A percentile compares a stretch with the other conserved stretches of the same genome.
Evolutionary conservation across 2,888 invertebrate species (phyloP).

Genomic region (Ptilodon capucinus): DNA sequence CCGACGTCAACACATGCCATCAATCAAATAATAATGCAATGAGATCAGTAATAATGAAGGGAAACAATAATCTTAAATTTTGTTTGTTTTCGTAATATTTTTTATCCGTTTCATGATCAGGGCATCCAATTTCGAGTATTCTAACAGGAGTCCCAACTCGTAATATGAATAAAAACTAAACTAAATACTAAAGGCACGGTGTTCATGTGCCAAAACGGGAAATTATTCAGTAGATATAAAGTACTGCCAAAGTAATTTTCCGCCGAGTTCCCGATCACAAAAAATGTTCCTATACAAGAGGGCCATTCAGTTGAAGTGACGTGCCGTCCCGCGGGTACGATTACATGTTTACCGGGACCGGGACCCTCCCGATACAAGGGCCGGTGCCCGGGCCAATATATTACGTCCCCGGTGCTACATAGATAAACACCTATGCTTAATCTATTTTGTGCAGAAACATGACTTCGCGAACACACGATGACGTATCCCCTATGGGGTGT

Average conservation of each 20-base stretch:
- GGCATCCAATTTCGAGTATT: no score
- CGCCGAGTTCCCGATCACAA: constrained; percentile 18
- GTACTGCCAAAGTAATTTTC: constrained; percentile 24
- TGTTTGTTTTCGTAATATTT: no score
- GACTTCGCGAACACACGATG: constrained; percentile 28
- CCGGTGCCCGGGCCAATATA: constrained; percentile 31
- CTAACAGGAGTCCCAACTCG: no score
- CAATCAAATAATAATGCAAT: background rate
- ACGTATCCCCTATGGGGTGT: constrained; percentile 12
- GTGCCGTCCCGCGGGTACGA: constrained; percentile 36
- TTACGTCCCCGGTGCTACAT: constrained; percentile 20
- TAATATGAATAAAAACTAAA: no score
- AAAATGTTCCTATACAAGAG: constrained; percentile 20
- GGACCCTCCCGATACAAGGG: constrained; percentile 17
- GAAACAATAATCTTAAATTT: background rate
- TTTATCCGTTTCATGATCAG: no score
- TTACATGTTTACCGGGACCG: constrained; percentile 29
- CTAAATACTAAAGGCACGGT: no score
- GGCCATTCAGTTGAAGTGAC: constrained; percentile 33
- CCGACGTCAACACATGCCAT: constrained; percentile 6
- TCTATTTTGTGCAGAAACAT: constrained; percentile 29
- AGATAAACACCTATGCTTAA: constrained; percentile 32
- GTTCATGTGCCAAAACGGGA: no score
- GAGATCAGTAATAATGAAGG: background rate
- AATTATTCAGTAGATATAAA: no score